Conservation (phyloP, 2,888 invertebrate genomes). For the Danaus chrysippus region DNA sequence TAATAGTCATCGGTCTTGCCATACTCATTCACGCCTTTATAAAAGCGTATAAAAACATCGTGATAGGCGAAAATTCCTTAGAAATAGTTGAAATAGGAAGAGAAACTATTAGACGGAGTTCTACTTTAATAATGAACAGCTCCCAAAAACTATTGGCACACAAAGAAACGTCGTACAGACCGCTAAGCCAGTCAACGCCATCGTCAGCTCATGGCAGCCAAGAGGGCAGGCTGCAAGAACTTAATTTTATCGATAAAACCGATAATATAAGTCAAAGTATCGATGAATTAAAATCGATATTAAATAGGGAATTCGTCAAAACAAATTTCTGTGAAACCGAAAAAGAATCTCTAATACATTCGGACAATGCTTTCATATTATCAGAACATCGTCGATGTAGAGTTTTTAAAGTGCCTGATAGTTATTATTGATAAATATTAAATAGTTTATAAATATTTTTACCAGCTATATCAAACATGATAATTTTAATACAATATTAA, state of each 20-base stretch:
- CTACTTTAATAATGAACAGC: constrained; percentile 78
- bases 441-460: constrained; percentile 1
- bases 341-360: constrained; percentile 57
- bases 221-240: constrained; percentile 45
- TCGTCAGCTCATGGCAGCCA: constrained; percentile 22
- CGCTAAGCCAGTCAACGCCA: constrained; percentile 38
- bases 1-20: constrained; percentile 83
- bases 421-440: constrained; percentile 29
- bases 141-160: constrained; percentile 79
- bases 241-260: constrained; percentile 43
- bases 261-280: constrained; percentile 49
- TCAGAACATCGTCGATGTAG: constrained; percentile 58
- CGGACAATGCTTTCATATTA: constrained; percentile 64
- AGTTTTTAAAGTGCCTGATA: constrained; percentile 45
- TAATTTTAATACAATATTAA: not conserved
- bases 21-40: constrained; percentile 83
- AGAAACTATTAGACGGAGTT: constrained; percentile 83
- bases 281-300: constrained; percentile 50
- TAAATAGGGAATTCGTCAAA: constrained; percentile 56
- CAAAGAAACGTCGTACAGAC: constrained; percentile 76
- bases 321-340: constrained; percentile 54
- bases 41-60: constrained; percentile 86
- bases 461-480: not conserved
- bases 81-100: constrained; percentile 89
- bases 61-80: constrained; percentile 83